A percentile compares a stretch with the other conserved stretches of the same genome.
Evolutionary conservation across 2,888 invertebrate species (phyloP).

Genomic region (Liodrosophila aerea): DNA sequence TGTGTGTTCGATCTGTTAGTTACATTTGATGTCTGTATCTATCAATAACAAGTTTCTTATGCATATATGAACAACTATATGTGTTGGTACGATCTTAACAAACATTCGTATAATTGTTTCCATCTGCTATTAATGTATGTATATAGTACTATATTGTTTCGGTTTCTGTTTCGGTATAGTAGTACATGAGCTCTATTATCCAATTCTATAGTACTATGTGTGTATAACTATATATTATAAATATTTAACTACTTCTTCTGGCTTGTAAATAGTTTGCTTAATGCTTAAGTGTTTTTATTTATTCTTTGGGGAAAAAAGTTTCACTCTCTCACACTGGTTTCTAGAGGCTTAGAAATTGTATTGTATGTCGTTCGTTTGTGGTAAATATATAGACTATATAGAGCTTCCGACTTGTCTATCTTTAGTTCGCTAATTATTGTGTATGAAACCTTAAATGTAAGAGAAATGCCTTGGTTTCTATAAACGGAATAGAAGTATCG

Average conservation of each 20-base stretch:
- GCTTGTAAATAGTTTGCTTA: conserved; percentile 75
- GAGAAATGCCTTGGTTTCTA: conserved; percentile 75
- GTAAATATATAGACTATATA: conserved; percentile 38
- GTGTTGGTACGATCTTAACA: conserved; percentile 45
- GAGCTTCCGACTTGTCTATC: conserved; percentile 49
- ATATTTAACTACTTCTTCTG: conserved; percentile 70
- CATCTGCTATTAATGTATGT: neutral
- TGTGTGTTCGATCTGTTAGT: conserved; percentile 26
- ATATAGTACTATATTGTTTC: conserved; percentile 51
- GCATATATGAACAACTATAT: conserved; percentile 66
- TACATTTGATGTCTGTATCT: conserved; percentile 52
- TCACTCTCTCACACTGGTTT: conserved; percentile 31
- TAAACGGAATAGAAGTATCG: conserved; percentile 47
- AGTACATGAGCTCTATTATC: conserved; percentile 16
- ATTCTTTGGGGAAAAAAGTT: conserved; percentile 41
- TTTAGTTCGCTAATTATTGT: conserved; percentile 75
- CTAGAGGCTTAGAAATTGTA: conserved; percentile 33
- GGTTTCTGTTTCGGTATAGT: conserved; percentile 50
- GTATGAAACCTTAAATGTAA: conserved; percentile 76
- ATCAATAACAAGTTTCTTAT: conserved; percentile 70
- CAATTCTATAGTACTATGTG: conserved; percentile 21
- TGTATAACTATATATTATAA: conserved; percentile 45
- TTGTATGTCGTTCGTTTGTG: conserved; percentile 9
- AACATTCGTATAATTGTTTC: conserved; percentile 52
- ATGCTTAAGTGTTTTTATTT: too few relatives aligned